Evolutionary conservation across 1,140 invertebrate species (phyloP), one percentile per base, ranked within the genome.

Genomic region (Diploscapter pachys): DNA sequence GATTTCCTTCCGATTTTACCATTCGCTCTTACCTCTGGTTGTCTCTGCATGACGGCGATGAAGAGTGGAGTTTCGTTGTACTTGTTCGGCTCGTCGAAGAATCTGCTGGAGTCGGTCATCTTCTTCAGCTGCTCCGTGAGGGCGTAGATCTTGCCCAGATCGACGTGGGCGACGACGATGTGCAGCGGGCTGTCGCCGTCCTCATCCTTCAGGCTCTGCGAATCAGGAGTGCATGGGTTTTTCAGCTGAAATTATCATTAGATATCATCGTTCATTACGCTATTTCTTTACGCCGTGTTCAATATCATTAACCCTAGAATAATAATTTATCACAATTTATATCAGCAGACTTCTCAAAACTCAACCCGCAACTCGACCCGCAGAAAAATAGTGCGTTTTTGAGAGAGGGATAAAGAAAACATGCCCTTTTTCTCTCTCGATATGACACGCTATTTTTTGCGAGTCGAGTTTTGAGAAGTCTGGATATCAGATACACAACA

Each of bases 91-190:
- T 81, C 67, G 62, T 85, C 85, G 62, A 82, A 85, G n/a, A 80
- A 74, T 8, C 77, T 80, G 3, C 73, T 62, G 5, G 72, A 66
- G 13, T 78, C 71, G 3, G 76, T 74, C 31, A 31, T 31, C 67
- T 85, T 85, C 3, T 83, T 68, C 77, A 85, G 83, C 54, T 83
- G 83, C 70, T 85, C 83, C n/a, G 83, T 80, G 62, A 85, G 73
- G 4, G 83, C 81, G 59, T 83, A 85, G 13, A 85, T 81, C 56
- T 85, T 86, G 8, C 69, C 63, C 2, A 61, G 62, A 31, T 76
- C 84, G 48, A 77, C 56, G 53, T 85, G 83, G 56, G 63, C 65
- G 9, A 73, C 78, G 49, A 85, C 84, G 64, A 85, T 85, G 73
- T 85, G 83, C 51, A 85, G 71, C 11, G 85, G 73, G 48, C 81